Base-by-base conservation (phyloP, 2,113 vertebrate genomes). In the Ivindomyrus marchei region DNA sequence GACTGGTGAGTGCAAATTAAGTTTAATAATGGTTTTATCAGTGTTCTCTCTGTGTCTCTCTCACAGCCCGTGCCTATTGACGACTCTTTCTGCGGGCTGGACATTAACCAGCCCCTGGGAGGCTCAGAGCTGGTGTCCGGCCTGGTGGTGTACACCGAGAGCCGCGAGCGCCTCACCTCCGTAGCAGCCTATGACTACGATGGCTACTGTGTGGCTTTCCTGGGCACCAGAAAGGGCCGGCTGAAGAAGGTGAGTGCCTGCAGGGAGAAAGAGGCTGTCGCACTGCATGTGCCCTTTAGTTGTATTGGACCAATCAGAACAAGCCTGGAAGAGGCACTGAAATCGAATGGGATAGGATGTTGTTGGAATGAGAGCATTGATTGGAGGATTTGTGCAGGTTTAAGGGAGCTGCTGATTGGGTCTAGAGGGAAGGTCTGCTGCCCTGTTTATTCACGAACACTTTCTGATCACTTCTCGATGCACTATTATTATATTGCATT, bases 71-170 rank as follows among this genome's bases (percentile, higher is more conserved):
- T 99, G 77, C 98, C 98, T 90, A 99, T 99, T 0, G 97, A 99
- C 70, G 98, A 99, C 93, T 97, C 97, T 74, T 99, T 99, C 96
- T 99, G 98, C 0, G 98, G 98, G 89, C 94, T 99, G 39, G 98
- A 99, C 93, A 99, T 99, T 93, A 99, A 99, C 95, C 98, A 99
- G 93, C 98, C 98, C 0, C 95, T 99, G 36, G 98, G 98, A 84
- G 98, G 98, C 89, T 98, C 97, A 0, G 95, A 94, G 42, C 96
- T 98, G 0, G 97, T 99, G 93, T 96, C 97, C 0, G 98, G 98
- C 3, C 94, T 95, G 92, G 96, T 93, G 0, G 93, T 99, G 53
- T 99, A 96, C 92, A 97, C 96, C 1, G 97, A 98, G 90, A 96
- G 94, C 93, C 95, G 96, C 11, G 98, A 99, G 93, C 94, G 98